Conservation (phyloP, 2,888 invertebrate genomes). For the Actias luna region DNA sequence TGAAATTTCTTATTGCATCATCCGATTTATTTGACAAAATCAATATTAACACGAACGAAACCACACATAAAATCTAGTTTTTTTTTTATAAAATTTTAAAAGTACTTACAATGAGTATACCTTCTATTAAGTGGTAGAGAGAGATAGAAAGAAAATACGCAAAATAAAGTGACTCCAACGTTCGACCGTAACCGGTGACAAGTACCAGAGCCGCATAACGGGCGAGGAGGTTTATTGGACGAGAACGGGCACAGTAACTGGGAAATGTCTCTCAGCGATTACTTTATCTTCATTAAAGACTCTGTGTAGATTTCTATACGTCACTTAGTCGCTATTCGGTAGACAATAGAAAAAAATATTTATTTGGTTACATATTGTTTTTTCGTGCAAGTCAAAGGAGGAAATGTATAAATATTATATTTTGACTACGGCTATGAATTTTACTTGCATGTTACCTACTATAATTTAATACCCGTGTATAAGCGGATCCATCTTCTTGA, state of each 20-base stretch:
- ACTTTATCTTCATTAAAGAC: conserved; percentile 20
- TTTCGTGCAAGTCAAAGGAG: too few relatives aligned
- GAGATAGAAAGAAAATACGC: neutral
- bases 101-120: too few relatives aligned
- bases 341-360: neutral
- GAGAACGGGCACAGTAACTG: conserved; percentile 41
- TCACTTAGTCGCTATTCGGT: neutral
- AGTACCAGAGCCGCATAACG: conserved; percentile 67
- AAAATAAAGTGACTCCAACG: conserved; percentile 36
- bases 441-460: too few relatives aligned
- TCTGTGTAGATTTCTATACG: neutral
- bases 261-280: conserved; percentile 43
- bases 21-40: too few relatives aligned
- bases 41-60: too few relatives aligned
- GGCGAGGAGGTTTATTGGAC: conserved; percentile 47
- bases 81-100: neutral
- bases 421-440: too few relatives aligned
- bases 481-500: too few relatives aligned
- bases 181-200: conserved; percentile 75
- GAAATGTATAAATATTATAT: too few relatives aligned
- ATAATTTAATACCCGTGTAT: too few relatives aligned
- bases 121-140: neutral
- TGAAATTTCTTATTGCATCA: too few relatives aligned
- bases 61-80: too few relatives aligned
- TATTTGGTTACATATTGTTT: neutral